phyloP scores from a whole-genome alignment of 2,888 invertebrate species.

The Timema podura region DNA sequence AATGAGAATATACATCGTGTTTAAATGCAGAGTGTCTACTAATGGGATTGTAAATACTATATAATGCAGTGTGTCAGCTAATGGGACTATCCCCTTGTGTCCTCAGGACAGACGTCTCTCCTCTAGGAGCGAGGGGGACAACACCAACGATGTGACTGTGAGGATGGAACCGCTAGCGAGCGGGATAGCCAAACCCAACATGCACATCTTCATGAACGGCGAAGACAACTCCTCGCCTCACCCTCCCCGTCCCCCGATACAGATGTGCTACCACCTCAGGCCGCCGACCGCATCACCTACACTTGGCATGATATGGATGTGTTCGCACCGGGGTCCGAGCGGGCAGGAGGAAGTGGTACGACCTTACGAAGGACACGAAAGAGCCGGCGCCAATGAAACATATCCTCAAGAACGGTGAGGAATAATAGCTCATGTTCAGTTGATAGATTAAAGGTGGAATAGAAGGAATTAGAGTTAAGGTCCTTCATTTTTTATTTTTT shows the following conservation, averaged over 20 bases:
- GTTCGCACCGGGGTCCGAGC: conserved; percentile 57
- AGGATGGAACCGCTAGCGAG: not conserved
- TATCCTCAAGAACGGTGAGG: conserved; percentile 66
- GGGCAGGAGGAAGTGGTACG: conserved; percentile 32
- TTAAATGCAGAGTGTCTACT: too few relatives aligned
- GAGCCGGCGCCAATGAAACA: conserved; percentile 55
- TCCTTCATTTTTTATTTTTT: too few relatives aligned
- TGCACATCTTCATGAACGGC: not conserved
- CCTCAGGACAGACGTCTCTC: too few relatives aligned
- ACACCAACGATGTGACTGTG: not conserved
- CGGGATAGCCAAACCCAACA: not conserved
- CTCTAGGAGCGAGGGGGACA: not conserved
- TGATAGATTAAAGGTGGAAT: not conserved
- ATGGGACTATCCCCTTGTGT: too few relatives aligned
- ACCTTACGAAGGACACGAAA: conserved; percentile 19
- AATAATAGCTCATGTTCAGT: not conserved
- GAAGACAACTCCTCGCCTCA: not conserved
- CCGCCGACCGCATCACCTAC: conserved; percentile 54
- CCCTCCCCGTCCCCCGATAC: not conserved
- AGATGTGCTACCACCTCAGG: not conserved
- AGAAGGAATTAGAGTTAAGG: too few relatives aligned
- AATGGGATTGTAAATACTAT: too few relatives aligned
- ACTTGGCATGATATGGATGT: conserved; percentile 78
- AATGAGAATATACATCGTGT: too few relatives aligned
- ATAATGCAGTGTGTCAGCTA: too few relatives aligned